phyloP scores from a whole-genome alignment of 2,113 vertebrate species.

The Rhinoderma darwinii region DNA sequence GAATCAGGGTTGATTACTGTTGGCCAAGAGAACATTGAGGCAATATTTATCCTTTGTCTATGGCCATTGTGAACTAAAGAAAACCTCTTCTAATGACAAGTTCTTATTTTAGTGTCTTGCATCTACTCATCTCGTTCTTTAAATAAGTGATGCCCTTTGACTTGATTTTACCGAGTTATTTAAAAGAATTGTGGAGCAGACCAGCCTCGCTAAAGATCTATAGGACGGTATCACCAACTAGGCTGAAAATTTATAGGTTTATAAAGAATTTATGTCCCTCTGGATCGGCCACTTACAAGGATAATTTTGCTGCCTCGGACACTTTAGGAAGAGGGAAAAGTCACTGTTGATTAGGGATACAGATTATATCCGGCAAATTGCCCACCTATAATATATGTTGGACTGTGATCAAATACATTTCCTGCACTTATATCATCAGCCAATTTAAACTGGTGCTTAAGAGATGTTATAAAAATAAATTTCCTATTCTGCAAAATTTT shows the following conservation, averaged over 20 bases:
- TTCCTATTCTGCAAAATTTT: background rate
- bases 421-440: background rate
- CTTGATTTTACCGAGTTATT: no score
- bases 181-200: background rate
- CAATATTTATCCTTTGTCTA: no score
- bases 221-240: background rate
- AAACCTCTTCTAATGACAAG: no score
- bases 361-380: background rate
- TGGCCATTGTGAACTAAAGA: no score
- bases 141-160: background rate
- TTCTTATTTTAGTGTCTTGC: no score
- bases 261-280: background rate
- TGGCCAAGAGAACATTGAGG: no score
- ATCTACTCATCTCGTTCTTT: no score
- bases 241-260: conserved; percentile 5
- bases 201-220: background rate
- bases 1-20: no score
- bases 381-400: conserved; percentile 2
- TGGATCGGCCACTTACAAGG: background rate
- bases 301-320: conserved; percentile 1
- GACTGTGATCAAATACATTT: background rate
- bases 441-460: background rate
- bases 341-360: background rate
- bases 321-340: background rate
- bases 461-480: background rate